Evolutionary conservation across 1,140 invertebrate genomes (phyloP), one percentile per base, ranked within the genome.

Genomic region (Drosophila hydei): DNA sequence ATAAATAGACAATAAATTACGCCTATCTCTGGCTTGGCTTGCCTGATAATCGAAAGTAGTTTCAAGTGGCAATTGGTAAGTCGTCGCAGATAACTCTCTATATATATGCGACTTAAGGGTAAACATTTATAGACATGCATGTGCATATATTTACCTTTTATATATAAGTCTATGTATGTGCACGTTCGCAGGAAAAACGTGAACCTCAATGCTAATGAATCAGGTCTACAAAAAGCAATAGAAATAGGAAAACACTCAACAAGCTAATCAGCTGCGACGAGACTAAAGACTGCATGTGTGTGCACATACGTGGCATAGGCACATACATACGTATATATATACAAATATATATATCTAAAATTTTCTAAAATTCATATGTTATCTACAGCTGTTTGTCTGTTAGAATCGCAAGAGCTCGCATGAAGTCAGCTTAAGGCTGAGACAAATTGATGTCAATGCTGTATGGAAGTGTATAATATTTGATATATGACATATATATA

Each of bases 151-250:
- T 51, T 27, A 33, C 14, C 5, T 51, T 14, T 19, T 16, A 25
- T 38, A 42, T 36, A 11, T 11, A 42, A 11, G 14, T 55, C 12
- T 59, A 21, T 59, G 21, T n/a, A 45, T 52, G 42, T 58, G 45
- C 55, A 67, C 60, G 75, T 67, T 56, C 60, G 45, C 8, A 19
- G 60, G 50, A n/a, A 63, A 80, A 84, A 80, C 81, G 81, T 87
- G 77, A 87, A 59, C 56, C 65, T 38, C 36, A 76, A 70, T 58
- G 73, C 68, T 87, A 84, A 84, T 87, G 69, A 84, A 73, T 40
- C 50, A 54, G 59, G 59, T 33, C 36, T 36, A 81, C 65, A 74
- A 77, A 73, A 51, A 30, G 25, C 19, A 58, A 52, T 52, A 27
- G 54, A 58, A 70, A 79, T 70, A 30, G 56, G 74, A 27, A 73